Conservation (phyloP, 2,888 invertebrate species). For the Ariolimax columbianus region DNA sequence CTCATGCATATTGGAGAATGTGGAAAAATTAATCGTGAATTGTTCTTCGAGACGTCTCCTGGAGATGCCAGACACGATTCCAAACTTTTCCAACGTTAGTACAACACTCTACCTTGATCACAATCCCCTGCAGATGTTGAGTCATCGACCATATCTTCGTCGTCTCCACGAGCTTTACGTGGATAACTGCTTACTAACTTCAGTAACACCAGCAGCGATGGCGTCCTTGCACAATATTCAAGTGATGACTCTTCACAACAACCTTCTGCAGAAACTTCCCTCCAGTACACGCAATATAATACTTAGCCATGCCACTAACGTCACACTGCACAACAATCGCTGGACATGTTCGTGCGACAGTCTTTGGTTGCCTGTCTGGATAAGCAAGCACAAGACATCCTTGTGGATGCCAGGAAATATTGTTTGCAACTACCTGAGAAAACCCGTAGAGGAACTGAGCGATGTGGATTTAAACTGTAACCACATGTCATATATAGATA, state of each 20-base stretch:
- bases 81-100: conserved; percentile 8
- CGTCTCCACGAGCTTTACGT: conserved; percentile 39
- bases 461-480: conserved; percentile 43
- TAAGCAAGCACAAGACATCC: conserved; percentile 38
- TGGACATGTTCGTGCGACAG: conserved; percentile 54
- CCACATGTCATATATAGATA: conserved; percentile 33
- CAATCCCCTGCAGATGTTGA: conserved; percentile 46
- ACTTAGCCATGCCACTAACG: conserved; percentile 47
- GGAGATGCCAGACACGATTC: conserved; percentile 45
- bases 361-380: conserved; percentile 54
- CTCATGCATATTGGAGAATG: conserved; percentile 7
- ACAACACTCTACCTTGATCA: conserved; percentile 30
- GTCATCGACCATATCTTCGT: conserved; percentile 27
- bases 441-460: conserved; percentile 45
- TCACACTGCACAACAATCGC: conserved; percentile 53
- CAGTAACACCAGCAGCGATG: conserved; percentile 51
- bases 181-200: conserved; percentile 40
- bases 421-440: conserved; percentile 42
- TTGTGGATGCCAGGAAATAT: conserved; percentile 50
- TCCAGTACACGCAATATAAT: conserved; percentile 49
- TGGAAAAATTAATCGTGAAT: conserved; percentile 22
- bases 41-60: conserved; percentile 38
- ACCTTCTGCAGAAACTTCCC: conserved; percentile 51
- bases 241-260: conserved; percentile 52
- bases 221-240: conserved; percentile 49